Evolutionary conservation across 2,113 vertebrate genomes (phyloP), one percentile per base, ranked within the genome.

Genomic region (Xyliphius kryptos): DNA sequence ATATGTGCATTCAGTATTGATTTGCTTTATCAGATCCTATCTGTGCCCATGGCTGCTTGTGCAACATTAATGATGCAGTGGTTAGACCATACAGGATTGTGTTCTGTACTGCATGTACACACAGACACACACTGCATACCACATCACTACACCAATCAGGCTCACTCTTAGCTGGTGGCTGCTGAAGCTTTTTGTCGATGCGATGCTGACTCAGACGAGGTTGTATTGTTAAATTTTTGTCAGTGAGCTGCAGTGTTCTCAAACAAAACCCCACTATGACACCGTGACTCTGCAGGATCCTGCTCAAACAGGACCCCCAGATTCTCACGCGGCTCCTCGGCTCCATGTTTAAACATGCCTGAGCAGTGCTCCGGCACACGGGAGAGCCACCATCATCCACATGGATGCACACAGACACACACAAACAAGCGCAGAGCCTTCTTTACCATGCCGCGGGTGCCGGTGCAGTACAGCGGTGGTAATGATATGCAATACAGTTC

Each of bases 401-500:
- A 36, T 43, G 15, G 15, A 50, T 58, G 32, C 21, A 47, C n/a
- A 37, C 12, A 64, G 2, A 48, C 12, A 48, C 9, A 14, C 41
- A 16, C 2, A 22, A 1, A 50, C 3, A 51, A 9, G 32, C 51
- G 13, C 36, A 37, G 16, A 15, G 47, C 12, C 12, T 40, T 12
- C 26, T 44, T 48, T 51, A 37, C 22, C 51, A 5, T 16, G 13
- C 19, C 51, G 47, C 54, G 19, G 49, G 53, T 53, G 48, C 15
- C 56, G 22, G 7, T 53, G 20, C 38, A 14, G 57, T 40, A 6
- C 37, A n/a, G 15, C 15, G 17, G 44, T 19, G 14, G 13, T 69
- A 69, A 69, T 52, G 52, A 55, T 46, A 55, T 47, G 22, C 41
- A 55, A 16, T 16, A 13, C 37, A 20, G 55, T 36, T 16, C 49